Evolutionary conservation across 2,888 invertebrate species (phyloP), one percentile per base, ranked within the genome.

Genomic region (Parthenolecanium corni): DNA sequence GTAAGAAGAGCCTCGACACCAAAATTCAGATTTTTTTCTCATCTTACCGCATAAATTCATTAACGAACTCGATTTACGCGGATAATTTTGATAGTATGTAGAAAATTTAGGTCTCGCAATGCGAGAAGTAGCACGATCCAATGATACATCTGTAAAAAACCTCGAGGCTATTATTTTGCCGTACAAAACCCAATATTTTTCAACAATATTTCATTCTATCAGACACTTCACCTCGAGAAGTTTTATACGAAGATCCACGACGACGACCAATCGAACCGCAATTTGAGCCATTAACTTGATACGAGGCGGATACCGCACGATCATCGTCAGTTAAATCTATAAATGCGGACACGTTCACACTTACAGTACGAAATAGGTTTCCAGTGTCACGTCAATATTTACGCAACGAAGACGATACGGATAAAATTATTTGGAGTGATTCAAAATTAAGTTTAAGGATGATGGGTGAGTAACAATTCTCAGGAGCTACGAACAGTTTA

Each of bases 1-100:
- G 9, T 9, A 31, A 4, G 9, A 31, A 9, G 31, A 31, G 5
- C 31, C 53, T 38, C 31, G 52, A 53, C 40, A 31, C 31, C 31
- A 9, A 31, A 9, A 31, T 31, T 31, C 31, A 31, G 9, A 31
- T 31, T 31, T 31, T 31, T 31, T 31, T 31, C 31, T 51, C 38
- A 53, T 82, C 89, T 90, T 89, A 90, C 90, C 89, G 83, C 89
- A 89, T 82, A 90, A 82, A 83, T 90, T 90, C 89, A 90, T 89
- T 81, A 90, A 84, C 77, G 89, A 90, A 84, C 87, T 89, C 79
- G 89, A 89, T 81, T 89, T 89, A 84, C 89, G 85, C 72, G 80
- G 80, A 82, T 87, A 54, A 47, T 46, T 65, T 61, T 54, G 64
- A 56, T 64, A 63, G 42, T 62, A 66, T 57, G 64, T 83, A 77